phyloP scores from a whole-genome alignment of 2,888 invertebrate genomes.

The Melipona beecheii region DNA sequence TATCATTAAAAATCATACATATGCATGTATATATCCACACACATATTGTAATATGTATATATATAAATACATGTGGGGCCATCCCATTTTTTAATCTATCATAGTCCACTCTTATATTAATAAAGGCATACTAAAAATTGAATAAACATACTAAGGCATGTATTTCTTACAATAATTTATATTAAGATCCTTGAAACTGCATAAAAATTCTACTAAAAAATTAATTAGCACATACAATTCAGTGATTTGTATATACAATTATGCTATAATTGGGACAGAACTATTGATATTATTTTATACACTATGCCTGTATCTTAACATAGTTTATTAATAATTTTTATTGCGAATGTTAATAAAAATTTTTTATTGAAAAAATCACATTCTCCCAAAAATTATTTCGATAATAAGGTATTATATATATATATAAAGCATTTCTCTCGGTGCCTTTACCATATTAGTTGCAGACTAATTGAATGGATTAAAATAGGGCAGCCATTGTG shows the following conservation, averaged over 20 bases:
- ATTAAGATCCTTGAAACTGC: conserved; percentile 29
- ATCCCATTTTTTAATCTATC: conserved; percentile 69
- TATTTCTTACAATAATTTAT: conserved; percentile 52
- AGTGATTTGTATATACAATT: conserved; percentile 49
- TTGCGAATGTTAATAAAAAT: conserved; percentile 33
- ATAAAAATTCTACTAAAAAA: conserved; percentile 57
- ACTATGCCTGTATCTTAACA: conserved; percentile 24
- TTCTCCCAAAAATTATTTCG: conserved; percentile 37
- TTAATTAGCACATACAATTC: conserved; percentile 51
- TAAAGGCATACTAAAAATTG: conserved; percentile 69
- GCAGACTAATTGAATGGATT: conserved; percentile 66
- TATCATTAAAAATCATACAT: conserved; percentile 63
- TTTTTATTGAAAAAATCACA: conserved; percentile 18
- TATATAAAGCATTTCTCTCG: conserved; percentile 39
- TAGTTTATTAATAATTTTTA: conserved; percentile 13
- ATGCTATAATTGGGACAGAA: conserved; percentile 45
- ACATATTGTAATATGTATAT: conserved; percentile 60
- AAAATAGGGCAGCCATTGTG: conserved; percentile 70
- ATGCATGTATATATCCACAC: conserved; percentile 61
- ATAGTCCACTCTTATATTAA: conserved; percentile 69
- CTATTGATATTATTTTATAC: conserved; percentile 33
- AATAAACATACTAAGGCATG: conserved; percentile 60
- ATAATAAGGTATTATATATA: conserved; percentile 38
- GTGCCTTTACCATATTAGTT: conserved; percentile 64
- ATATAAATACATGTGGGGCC: conserved; percentile 68